Conservation (phyloP, 1,140 invertebrate species). For the Drosophila chauvacae region DNA sequence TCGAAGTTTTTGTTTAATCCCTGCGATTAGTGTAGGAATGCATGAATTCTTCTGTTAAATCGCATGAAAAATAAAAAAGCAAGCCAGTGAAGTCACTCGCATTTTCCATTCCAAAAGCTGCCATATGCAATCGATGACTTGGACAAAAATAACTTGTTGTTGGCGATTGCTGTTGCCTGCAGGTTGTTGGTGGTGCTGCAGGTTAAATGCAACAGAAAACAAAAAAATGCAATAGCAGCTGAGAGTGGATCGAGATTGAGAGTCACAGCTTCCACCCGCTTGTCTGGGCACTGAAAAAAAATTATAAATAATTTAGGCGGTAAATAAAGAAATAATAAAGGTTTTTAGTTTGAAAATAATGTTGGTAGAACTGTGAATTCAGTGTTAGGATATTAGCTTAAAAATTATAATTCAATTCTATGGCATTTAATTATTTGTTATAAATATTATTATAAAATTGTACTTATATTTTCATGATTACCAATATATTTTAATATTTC, state of each 20-base stretch:
- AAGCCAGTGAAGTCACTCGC: constrained; percentile 30
- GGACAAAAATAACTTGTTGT: constrained; percentile 50
- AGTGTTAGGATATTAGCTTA: no score
- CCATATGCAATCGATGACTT: constrained; percentile 65
- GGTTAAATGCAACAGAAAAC: constrained; percentile 27
- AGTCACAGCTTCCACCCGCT: constrained; percentile 48
- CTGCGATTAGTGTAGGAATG: constrained; percentile 12
- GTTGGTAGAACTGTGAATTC: no score
- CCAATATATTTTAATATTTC: not conserved
- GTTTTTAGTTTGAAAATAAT: no score
- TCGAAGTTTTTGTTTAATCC: constrained; percentile 1
- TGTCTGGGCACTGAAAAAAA: constrained; percentile 9
- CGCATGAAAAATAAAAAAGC: constrained; percentile 13
- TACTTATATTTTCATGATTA: not conserved
- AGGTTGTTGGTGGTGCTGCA: constrained; percentile 11
- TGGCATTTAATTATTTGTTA: no score
- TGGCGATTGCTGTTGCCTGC: constrained; percentile 31
- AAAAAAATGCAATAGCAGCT: constrained; percentile 24
- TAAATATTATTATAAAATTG: no score
- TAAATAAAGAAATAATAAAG: no score
- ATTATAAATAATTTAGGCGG: no score
- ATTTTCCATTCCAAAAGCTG: constrained; percentile 30
- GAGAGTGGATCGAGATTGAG: constrained; percentile 44
- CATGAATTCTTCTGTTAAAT: constrained; percentile 21
- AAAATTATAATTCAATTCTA: no score